These are phyloP conservation scores for Neolamprologus devosi DNA, from an alignment of 2,113 vertebrate species.

Conservation along the genomic window DNA sequence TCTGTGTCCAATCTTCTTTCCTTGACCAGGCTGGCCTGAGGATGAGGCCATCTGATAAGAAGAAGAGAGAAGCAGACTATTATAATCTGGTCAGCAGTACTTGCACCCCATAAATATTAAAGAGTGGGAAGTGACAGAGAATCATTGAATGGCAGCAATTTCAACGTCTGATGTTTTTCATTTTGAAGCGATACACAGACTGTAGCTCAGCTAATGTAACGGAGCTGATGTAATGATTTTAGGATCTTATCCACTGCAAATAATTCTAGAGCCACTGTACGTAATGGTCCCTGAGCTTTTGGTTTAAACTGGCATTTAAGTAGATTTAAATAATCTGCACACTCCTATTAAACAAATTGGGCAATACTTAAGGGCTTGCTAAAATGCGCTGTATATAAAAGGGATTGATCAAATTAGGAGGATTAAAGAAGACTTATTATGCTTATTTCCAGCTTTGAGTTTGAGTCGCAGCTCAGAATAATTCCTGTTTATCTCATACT, in stretches of 20 bases:
- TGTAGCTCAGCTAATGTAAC: neutral
- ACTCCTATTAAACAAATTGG: neutral
- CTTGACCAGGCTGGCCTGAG: slow-evolving; percentile 68
- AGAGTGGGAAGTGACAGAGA: neutral
- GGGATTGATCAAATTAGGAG: neutral
- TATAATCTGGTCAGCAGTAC: neutral
- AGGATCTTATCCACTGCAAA: neutral
- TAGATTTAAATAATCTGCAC: neutral
- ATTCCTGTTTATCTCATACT: neutral
- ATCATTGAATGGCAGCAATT: neutral
- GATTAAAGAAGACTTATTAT: neutral
- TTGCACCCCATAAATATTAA: neutral
- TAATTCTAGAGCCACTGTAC: neutral
- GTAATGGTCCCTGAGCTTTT: neutral
- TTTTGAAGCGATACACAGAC: neutral
- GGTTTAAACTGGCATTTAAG: neutral
- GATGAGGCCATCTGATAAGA: slow-evolving; percentile 66
- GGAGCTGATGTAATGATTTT: neutral
- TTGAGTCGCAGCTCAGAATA: neutral
- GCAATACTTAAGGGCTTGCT: neutral
- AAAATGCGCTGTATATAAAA: neutral
- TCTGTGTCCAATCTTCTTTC: slow-evolving; percentile 87
- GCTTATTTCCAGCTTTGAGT: neutral
- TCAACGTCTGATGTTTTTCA: neutral
- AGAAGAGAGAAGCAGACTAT: neutral